Evolutionary conservation across 2,797 vertebrate genomes (phyloP).

Genomic region (Adrianichthys oophorus): DNA sequence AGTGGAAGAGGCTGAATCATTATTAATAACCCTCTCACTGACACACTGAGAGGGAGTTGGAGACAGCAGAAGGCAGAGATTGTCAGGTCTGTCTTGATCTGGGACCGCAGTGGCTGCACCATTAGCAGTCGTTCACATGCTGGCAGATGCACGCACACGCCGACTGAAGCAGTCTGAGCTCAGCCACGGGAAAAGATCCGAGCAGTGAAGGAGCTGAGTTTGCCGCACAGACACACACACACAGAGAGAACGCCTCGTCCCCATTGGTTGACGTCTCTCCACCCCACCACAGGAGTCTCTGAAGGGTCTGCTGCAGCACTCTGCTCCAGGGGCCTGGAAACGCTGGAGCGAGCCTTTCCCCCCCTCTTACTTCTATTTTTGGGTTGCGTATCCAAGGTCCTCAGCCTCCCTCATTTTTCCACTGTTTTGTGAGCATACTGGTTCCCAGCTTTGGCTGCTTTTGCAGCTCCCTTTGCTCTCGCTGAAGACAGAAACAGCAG

Average conservation of each 20-base stretch:
- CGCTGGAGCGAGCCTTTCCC: slow-evolving; percentile 67
- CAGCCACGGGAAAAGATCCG: slow-evolving; percentile 66
- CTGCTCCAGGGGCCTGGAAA: slow-evolving; percentile 78
- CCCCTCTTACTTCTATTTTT: slow-evolving; percentile 75
- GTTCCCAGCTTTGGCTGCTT: slow-evolving; percentile 56
- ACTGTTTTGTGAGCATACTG: slow-evolving; percentile 63
- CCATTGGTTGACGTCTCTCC: slow-evolving; percentile 79
- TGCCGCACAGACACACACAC: slow-evolving; percentile 53
- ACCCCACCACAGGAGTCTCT: slow-evolving; percentile 77
- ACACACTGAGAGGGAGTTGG: background rate
- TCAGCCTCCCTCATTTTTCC: slow-evolving; percentile 66
- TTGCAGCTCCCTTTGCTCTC: slow-evolving; percentile 9
- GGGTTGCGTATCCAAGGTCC: slow-evolving; percentile 66
- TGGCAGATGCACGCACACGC: slow-evolving; percentile 22
- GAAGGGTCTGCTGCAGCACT: slow-evolving; percentile 79
- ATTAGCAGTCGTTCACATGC: slow-evolving; percentile 63
- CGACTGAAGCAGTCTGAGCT: slow-evolving; percentile 48
- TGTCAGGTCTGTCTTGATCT: slow-evolving; percentile 43
- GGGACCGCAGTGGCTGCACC: slow-evolving; percentile 64
- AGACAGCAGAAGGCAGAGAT: slow-evolving; percentile 9
- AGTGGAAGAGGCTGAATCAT: slow-evolving; percentile 40
- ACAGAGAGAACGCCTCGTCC: slow-evolving; percentile 61
- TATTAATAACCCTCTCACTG: slow-evolving; percentile 42
- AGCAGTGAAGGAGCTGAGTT: slow-evolving; percentile 70
- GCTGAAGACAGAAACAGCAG: slow-evolving; percentile 48